Base-by-base conservation (phyloP, 1,140 invertebrate species). In the Potamilus streckersoni region DNA sequence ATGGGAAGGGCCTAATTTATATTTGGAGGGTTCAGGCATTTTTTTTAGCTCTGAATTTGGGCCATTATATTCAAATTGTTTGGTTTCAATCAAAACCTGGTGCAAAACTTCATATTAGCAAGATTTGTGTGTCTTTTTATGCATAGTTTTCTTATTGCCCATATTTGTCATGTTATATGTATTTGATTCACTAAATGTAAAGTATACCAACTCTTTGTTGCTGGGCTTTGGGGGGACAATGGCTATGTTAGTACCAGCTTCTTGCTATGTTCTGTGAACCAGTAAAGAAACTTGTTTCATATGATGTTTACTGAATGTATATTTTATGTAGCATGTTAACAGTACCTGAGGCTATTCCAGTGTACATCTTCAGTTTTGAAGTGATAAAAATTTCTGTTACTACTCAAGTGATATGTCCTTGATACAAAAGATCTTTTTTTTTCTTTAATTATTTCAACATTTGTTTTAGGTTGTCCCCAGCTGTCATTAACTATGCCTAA, bases 401-500 rank as follows among this genome's bases (percentile, higher is more conserved):
- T 11, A 14, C 60, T 38, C 27, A 14, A 17, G n/a, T 19, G n/a
- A 19, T 23, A 62, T 13, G 8, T 66, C 64, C 64, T 20, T n/a
- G 64, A 66, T 38, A 31, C 27, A 38, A 66, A 11, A 17, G 27
- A 66, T 23, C 27, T 17, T 66, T 19, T 20, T 20, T 20, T 23
- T 16, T 20, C 11, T 2, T 31, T 19, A 66, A n/a, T 20, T 31
- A 66, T 63, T 66, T 31, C 27, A 31, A 31, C 27, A 31, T 77
- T 38, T 73, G 31, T 82, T 81, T n/a, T 70, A 86, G 84, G 69
- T 62, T 86, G 84, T 67, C 80, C 82, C 0, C 69, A 71, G 58
- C 69, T 86, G 55, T 78, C 79, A 17, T 74, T 86, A 56, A 79
- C 69, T 4, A 76, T 86, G 73, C 83, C 83, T 23, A 78, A 79